Evolutionary conservation across 2,113 vertebrate genomes (phyloP), one percentile per base, ranked within the genome.

Genomic region (Vidua chalybeata): DNA sequence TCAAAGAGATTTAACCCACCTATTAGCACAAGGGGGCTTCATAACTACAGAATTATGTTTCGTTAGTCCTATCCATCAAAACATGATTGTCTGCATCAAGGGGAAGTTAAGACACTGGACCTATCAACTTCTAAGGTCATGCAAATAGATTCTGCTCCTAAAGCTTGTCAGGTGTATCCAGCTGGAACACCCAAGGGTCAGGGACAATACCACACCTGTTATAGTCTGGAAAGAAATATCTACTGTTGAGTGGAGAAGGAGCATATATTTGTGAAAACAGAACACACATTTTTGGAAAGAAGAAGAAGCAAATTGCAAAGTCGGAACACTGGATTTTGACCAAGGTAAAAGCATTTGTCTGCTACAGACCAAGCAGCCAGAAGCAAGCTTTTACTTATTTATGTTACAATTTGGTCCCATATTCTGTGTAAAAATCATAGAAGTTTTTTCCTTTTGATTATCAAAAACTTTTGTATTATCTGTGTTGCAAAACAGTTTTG

Each of bases 101-200:
- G 31, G 62, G 89, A 96, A 90, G 72, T 91, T 62, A 85, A 94
- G 72, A 76, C 71, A 59, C 30, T 74, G 17, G 1, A 67, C 78
- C 71, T 91, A 95, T 94, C 82, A 90, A 86, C 87, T 95, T 96
- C 93, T 93, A 96, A 95, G 91, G 91, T 96, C 75, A 71, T 45
- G 59, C 51, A 96, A 96, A 91, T 74, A 89, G 75, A 90, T 95
- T 90, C 55, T 80, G 35, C 68, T 93, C 46, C 33, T 3, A 3
- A 22, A 69, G 59, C 51, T 80, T 88, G 43, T 88, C 78, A 91
- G 54, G 87, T 69, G 90, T 55, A 91, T 89, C 87, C 87, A 93
- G 41, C 72, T 95, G 90, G 84, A 96, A 93, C 89, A 87, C 10
- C 21, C n/a, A 55, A 67, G 75, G 84, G 79, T 88, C 75, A 95